phyloP scores from a whole-genome alignment of 2,888 invertebrate genomes.

The Galerucella nymphaeae region DNA sequence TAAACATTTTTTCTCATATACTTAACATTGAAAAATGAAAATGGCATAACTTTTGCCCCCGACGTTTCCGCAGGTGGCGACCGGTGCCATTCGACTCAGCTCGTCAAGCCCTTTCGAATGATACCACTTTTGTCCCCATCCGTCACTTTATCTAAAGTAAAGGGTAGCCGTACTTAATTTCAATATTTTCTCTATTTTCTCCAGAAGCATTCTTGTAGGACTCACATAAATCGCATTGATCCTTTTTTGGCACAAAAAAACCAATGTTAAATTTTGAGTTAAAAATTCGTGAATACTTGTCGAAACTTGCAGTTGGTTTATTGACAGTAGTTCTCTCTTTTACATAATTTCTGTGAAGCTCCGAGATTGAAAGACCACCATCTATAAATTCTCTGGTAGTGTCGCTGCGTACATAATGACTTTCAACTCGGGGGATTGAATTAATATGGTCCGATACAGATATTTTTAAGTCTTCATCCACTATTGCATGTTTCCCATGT shows the following conservation, averaged over 20 bases:
- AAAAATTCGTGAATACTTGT: slow-evolving; percentile 2
- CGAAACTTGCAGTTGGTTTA: neutral
- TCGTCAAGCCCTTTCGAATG: too few species aligned
- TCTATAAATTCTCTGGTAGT: neutral
- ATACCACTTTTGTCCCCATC: too few species aligned
- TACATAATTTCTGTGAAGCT: neutral
- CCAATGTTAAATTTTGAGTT: neutral
- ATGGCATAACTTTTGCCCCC: too few species aligned
- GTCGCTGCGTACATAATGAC: neutral
- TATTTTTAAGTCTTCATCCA: neutral
- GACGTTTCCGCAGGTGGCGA: too few species aligned
- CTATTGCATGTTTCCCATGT: slow-evolving; percentile 7
- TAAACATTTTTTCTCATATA: too few species aligned
- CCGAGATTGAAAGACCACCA: too few species aligned
- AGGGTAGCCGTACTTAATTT: too few species aligned
- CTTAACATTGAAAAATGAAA: too few species aligned
- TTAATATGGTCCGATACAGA: slow-evolving; percentile 4
- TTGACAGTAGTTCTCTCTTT: slow-evolving; percentile 1
- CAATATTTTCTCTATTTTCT: neutral
- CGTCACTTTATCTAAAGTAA: too few species aligned
- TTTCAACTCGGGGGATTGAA: neutral
- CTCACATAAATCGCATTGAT: neutral
- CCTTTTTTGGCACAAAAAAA: neutral
- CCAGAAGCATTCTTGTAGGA: neutral
- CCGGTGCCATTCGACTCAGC: too few species aligned